Percentiles rank a stretch among this genome's conserved stretches.
Evolutionary conservation across 2,113 vertebrate genomes (phyloP).

Genomic region (Nerophis ophidion): DNA sequence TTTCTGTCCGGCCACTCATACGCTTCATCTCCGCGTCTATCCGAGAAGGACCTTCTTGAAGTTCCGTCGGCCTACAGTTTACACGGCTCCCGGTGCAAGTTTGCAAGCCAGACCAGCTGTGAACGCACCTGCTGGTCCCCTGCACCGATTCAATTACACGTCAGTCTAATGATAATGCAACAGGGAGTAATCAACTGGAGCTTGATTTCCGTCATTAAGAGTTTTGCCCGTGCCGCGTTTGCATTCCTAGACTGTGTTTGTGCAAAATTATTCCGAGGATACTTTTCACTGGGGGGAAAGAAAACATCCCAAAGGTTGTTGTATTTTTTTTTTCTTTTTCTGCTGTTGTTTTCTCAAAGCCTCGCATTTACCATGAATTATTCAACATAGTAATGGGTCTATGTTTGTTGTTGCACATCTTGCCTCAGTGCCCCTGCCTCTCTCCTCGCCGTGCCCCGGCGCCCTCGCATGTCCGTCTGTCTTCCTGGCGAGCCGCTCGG

Average conservation of each 20-base stretch:
- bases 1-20: slow-evolving; percentile 19
- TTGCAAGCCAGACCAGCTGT: slow-evolving; percentile 1
- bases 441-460: slow-evolving; percentile 41
- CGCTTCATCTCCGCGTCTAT: not conserved
- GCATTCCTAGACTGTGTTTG: slow-evolving; percentile 24
- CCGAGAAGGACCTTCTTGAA: not conserved
- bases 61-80: not conserved
- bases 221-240: slow-evolving; percentile 26
- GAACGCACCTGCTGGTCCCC: slow-evolving; percentile 23
- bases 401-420: slow-evolving; percentile 67
- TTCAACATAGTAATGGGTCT: slow-evolving; percentile 65
- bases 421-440: slow-evolving; percentile 47
- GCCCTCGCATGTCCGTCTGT: slow-evolving; percentile 33
- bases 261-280: slow-evolving; percentile 42
- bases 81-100: slow-evolving; percentile 1
- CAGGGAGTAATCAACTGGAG: slow-evolving; percentile 23
- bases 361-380: slow-evolving; percentile 60
- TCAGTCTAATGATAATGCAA: slow-evolving; percentile 40
- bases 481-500: slow-evolving; percentile 27
- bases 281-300: slow-evolving; percentile 23
- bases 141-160: slow-evolving; percentile 32
- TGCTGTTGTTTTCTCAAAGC: slow-evolving; percentile 54
- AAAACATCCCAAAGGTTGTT: slow-evolving; percentile 41
- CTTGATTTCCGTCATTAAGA: slow-evolving; percentile 30
- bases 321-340: slow-evolving; percentile 20